Evolutionary conservation across 2,888 invertebrate genomes (phyloP), one percentile per base, ranked within the genome.

Genomic region (Timema cristinae): DNA sequence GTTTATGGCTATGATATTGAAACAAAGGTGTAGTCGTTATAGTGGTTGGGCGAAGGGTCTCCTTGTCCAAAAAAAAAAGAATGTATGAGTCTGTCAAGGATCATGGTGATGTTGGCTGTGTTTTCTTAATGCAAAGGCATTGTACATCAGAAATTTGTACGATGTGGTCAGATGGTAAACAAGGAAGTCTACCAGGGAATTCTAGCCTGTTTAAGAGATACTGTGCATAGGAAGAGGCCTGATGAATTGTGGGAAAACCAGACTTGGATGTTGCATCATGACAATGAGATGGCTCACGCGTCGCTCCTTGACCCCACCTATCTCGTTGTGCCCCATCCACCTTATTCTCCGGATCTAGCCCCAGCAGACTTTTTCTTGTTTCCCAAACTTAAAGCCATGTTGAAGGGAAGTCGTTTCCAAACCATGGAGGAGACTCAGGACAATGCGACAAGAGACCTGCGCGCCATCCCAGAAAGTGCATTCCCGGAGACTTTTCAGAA

Each of bases 331-430:
- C n/a, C n/a, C n/a, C n/a, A n/a, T n/a, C n/a, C n/a, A n/a, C n/a
- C n/a, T n/a, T n/a, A n/a, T n/a, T n/a, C n/a, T n/a, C n/a, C n/a
- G n/a, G n/a, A n/a, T 16, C 5, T 56, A 56, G 6, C 11, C 11
- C 59, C 7, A 59, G 59, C 59, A 59, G 59, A 59, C 5, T 11
- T 59, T 59, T 59, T 59, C n/a, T n/a, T n/a, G n/a, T n/a, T n/a
- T n/a, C n/a, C n/a, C n/a, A n/a, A n/a, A n/a, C n/a, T n/a, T n/a
- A n/a, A n/a, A n/a, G n/a, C n/a, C n/a, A n/a, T n/a, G n/a, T n/a
- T n/a, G n/a, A n/a, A n/a, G n/a, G n/a, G n/a, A n/a, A n/a, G n/a
- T n/a, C n/a, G n/a, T n/a, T n/a, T n/a, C n/a, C n/a, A n/a, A n/a
- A n/a, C n/a, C n/a, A n/a, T n/a, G n/a, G n/a, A n/a, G n/a, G n/a